Conservation (phyloP, 1,140 invertebrate species). For the Lepeophtheirus salmonis region DNA sequence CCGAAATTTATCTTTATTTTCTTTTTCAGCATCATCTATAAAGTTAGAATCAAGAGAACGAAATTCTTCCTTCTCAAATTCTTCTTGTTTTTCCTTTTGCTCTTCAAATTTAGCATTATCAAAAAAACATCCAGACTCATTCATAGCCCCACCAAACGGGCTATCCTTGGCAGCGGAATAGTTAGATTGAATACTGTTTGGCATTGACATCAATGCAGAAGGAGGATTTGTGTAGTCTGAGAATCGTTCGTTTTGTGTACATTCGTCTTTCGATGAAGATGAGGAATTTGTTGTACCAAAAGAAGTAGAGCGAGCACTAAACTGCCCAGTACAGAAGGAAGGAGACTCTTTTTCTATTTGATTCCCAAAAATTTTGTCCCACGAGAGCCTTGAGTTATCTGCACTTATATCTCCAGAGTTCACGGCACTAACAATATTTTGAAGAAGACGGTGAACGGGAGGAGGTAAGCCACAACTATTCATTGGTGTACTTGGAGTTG, state of each 20-base stretch:
- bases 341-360: background rate
- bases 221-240: background rate
- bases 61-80: background rate
- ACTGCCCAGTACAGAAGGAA: conserved; percentile 2
- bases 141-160: background rate
- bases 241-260: background rate
- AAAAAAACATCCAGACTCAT: background rate
- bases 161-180: background rate
- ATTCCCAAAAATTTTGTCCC: background rate
- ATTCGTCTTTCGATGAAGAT: no score
- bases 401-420: background rate
- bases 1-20: background rate
- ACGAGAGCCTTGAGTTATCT: background rate
- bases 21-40: background rate
- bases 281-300: conserved; percentile 1
- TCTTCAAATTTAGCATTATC: background rate
- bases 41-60: background rate
- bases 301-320: conserved; percentile 5
- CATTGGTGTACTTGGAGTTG: background rate
- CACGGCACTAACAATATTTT: background rate
- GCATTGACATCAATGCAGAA: background rate
- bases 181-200: background rate
- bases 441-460: background rate
- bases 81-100: background rate
- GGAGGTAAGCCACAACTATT: background rate